phyloP scores from a whole-genome alignment of 2,797 vertebrate genomes.

The Sebastes miniatus region DNA sequence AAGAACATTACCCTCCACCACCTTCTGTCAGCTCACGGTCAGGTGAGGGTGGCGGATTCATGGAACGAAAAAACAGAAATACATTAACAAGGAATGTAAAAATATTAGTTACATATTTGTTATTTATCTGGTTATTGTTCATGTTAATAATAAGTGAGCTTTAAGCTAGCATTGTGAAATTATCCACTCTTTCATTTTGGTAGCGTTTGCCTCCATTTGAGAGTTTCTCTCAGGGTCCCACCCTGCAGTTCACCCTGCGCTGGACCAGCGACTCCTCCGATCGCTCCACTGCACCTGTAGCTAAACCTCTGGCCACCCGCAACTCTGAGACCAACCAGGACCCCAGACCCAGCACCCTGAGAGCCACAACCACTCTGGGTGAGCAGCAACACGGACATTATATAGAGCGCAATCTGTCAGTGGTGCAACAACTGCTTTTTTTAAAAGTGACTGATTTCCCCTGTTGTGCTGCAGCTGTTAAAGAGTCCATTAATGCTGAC shows the following conservation, averaged over 20 bases:
- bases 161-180: not conserved
- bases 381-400: constrained; percentile 24
- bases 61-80: not conserved
- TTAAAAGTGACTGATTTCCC: not conserved
- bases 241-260: constrained; percentile 95
- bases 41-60: no score
- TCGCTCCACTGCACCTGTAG: constrained; percentile 91
- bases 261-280: constrained; percentile 91
- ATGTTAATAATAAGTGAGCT: not conserved
- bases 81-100: no score
- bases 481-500: constrained; percentile 87
- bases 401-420: no score
- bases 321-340: constrained; percentile 94
- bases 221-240: constrained; percentile 98
- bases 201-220: constrained; percentile 95
- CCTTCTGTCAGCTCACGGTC: no score
- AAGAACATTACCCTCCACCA: no score
- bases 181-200: not conserved
- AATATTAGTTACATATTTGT: not conserved
- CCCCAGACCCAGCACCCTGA: constrained; percentile 85
- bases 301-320: constrained; percentile 94
- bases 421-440: not conserved
- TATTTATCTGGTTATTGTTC: no score
- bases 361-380: constrained; percentile 87
- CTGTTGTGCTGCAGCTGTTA: constrained; percentile 80